Base-by-base conservation (phyloP, 2,113 vertebrate genomes). In the Lanius ludovicianus region DNA sequence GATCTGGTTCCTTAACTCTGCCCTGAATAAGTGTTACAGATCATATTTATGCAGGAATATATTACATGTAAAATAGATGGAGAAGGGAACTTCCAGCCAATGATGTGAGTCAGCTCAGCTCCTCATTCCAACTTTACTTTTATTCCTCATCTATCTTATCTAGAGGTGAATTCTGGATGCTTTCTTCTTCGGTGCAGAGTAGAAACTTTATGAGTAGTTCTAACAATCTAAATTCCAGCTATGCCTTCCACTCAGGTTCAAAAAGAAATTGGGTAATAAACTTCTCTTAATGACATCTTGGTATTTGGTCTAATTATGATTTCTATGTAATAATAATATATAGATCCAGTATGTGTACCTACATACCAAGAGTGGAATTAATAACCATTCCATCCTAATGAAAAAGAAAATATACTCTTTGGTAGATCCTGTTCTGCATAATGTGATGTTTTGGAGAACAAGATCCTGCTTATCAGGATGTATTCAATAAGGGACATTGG, bases 401-500 rank as follows among this genome's bases (percentile, higher is more conserved):
- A 69, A 73, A 85, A 82, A 17, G 64, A 55, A 50, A 79, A 95
- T 83, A 33, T 67, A 33, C 10, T 87, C 11, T 93, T 95, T 78
- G 12, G 30, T 83, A 70, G 16, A 27, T 89, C 35, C 44, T 75
- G 1, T 73, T 96, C 39, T 55, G 19, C 10, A 28, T 91, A 74
- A 87, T 89, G 3, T 25, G 49, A 50, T 63, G 53, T 84, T 76
- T 88, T 85, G 47, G 79, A 93, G 85, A 93, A 88, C 62, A 74
- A 96, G 46, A 62, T 96, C 69, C 44, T 95, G 95, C 92, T 98
- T 96, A 87, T 93, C 65, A 28, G 73, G n/a, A 92, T 93, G 75
- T 91, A 84, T 95, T 95, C 50, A 59, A 13, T 74, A 64, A 49
- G 37, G 44, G 37, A 59, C 35, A 50, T 47, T 84, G 50, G 80